Evolutionary conservation across 2,797 vertebrate species (phyloP), one percentile per base, ranked within the genome.

Genomic region (Lophotriccus pileatus): DNA sequence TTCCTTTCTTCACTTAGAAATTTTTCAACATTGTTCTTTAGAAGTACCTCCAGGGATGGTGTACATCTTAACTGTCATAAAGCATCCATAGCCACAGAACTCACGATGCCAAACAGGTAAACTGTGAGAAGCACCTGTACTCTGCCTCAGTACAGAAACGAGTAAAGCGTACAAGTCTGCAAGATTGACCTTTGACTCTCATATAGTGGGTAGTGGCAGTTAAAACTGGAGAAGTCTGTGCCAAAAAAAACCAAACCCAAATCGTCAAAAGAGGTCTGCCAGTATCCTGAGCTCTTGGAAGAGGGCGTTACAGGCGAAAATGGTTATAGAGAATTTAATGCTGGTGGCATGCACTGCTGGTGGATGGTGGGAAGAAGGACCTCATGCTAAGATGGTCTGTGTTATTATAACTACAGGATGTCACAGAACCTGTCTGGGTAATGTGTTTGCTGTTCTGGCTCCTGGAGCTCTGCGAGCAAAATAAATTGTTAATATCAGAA

Each of bases 371-470:
- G 50, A 79, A 56, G 84, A 47, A 74, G 44, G 58, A 36, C 44
- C 44, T 69, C 62, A 24, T 72, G 28, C 70, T 92, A 15, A 16
- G 49, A 59, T 76, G 59, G 55, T 91, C 75, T 59, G 5, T 91
- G n/a, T 82, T 55, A 67, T 24, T 47, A 25, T 50, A 84, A 72
- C 79, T 76, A 43, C 43, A 86, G 82, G 85, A 87, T 86, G 81
- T 78, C 75, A 86, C 87, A 84, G 92, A 91, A 89, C 94, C 89
- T 49, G 63, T 87, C 87, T 77, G 64, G 41, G 46, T 88, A 39
- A 86, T 85, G 12, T 43, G 47, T 66, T 70, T 77, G 25, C n/a
- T 7, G 0, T 62, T 90, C 60, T 89, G 52, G 36, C 78, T 94
- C 15, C 58, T 88, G 77, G 70, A 70, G n/a, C n/a, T 64, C 41